Conservation (phyloP, 2,113 vertebrate species). For the Stomatorhinus ivindoensis region DNA sequence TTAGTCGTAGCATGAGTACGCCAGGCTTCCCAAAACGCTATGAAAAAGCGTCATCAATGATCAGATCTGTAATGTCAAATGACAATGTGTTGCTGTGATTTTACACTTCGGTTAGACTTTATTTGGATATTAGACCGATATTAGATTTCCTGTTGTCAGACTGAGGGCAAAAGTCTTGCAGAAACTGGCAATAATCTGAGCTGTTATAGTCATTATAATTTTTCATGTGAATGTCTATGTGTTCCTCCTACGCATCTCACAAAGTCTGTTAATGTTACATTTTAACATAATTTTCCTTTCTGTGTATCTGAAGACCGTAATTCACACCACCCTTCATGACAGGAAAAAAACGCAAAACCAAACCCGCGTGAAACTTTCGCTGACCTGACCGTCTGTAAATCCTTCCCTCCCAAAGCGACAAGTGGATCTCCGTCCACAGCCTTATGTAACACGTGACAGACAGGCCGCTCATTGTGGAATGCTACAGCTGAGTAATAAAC, state of each 20-base stretch:
- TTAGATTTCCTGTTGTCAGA: not conserved
- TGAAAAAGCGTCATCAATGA: not conserved
- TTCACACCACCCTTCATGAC: not conserved
- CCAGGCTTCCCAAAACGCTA: not conserved
- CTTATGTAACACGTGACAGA: not conserved
- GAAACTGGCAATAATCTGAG: not conserved
- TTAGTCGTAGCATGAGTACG: not conserved
- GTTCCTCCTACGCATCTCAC: not conserved
- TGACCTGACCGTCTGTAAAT: not conserved
- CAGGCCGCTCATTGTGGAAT: not conserved
- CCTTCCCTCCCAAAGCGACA: not conserved
- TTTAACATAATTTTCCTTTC: not conserved
- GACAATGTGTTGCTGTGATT: not conserved
- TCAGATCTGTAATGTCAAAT: not conserved
- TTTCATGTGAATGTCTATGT: not conserved
- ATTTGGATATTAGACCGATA: not conserved
- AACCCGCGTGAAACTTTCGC: not conserved
- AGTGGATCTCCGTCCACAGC: not conserved
- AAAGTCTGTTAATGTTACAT: not conserved
- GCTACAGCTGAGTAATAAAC: conserved; percentile 15
- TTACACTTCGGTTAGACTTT: not conserved
- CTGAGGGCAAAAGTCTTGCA: not conserved
- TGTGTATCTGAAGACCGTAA: not conserved
- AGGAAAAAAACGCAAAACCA: not conserved
- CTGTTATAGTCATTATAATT: not conserved